Evolutionary conservation across 1,140 invertebrate species (phyloP), one percentile per base, ranked within the genome.

Genomic region (Anastatus disparis): DNA sequence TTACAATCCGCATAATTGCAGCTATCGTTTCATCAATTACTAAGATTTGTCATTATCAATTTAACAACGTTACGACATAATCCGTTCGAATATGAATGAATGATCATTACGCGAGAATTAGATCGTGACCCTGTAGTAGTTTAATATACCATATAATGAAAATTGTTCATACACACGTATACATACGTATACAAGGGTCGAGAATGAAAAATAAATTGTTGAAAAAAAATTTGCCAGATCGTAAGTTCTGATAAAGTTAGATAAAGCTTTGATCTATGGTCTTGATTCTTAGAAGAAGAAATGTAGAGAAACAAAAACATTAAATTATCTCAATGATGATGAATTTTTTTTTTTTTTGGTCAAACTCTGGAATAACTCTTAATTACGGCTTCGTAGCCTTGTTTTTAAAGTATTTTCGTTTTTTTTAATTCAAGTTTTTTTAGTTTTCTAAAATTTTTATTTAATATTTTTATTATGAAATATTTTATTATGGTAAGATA

Each of bases 41-140:
- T 2, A 15, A 12, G 15, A 44, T 44, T 44, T 4, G 9, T 3
- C 4, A 44, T 12, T 4, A 46, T 46, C 2, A 46, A 46, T 22
- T 20, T 27, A 52, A 26, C 27, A 26, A 26, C 15, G 24, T 15
- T 3, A 20, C 4, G 8, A 50, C 20, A 50, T 26, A 9, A 22
- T 8, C 22, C 2, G 20, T 58, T 58, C 55, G 31, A 42, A 40
- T 20, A 42, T 40, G 22, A 58, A 58, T 58, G 55, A 42, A 40
- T 58, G 2, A 3, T 26, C 8, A 53, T 53, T 31, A 22, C 20
- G 20, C 46, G 29, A 26, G 62, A 64, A 64, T 64, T 64, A 35
- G 62, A 64, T 64, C 22, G n/a, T 53, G 48, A 52, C 61, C 61
- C 31, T 52, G 15, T 2, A n/a, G n/a, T n/a, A n/a, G n/a, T n/a